Base-by-base conservation (phyloP, 2,888 invertebrate species). In the Cepaea hortensis region DNA sequence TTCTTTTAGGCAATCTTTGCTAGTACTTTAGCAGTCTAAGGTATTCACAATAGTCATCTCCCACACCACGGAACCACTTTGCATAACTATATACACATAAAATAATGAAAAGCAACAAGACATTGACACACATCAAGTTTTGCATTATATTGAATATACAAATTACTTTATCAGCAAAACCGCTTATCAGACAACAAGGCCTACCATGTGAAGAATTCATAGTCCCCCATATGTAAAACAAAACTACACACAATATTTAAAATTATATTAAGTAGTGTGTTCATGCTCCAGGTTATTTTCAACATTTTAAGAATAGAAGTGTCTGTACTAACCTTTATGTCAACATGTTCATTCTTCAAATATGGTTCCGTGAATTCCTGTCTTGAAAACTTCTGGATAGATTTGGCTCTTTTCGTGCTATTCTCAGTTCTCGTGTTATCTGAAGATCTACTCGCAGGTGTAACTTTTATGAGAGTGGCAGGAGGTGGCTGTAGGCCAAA, bases 381-480 rank as follows among this genome's bases (percentile, higher is more conserved):
- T 68, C 23, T 72, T 35, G 79, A 72, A 15, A 76, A 62, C 73
- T 70, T 72, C 61, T 61, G 13, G 0, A 35, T 13, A 15, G 50
- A 18, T n/a, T 55, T 81, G 20, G 84, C n/a, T 50, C 72, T 62
- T 61, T 77, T 85, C 76, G 77, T 81, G 85, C 86, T 87, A 77
- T 81, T 90, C 55, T 91, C 91, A 48, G 91, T 90, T 73, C 90
- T 88, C 35, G 90, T 81, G 2, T 91, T 91, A n/a, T 92, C 92
- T 9, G 91, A 91, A 91, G 92, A 91, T 88, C 91, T 92, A 90
- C 92, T 93, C 77, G 87, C 88, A 23, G 91, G 91, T 18, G 92
- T 91, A 76, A 93, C 91, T 85, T 92, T 92, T 62, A 93, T 92
- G 79, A 93, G 87, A 13, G 93, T 92, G 20, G 93, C 92, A 48